A percentile compares a stretch with the other conserved stretches of the same genome.
Evolutionary conservation across 2,888 invertebrate genomes (phyloP).

Genomic region (Temnothorax ravouxi): DNA sequence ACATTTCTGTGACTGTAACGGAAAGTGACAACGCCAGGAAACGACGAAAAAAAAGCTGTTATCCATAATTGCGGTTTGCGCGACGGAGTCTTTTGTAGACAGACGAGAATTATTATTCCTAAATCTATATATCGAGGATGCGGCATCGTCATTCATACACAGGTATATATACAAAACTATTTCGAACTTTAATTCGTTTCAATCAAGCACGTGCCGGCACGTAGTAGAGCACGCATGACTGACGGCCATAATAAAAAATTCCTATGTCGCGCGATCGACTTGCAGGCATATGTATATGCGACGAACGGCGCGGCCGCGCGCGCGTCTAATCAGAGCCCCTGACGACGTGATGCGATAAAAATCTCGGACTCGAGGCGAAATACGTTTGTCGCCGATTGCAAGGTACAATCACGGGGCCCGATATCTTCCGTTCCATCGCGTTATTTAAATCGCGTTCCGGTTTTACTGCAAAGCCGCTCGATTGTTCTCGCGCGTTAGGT

Average conservation of each 20-base stretch:
- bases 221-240: conserved; percentile 67
- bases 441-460: conserved; percentile 50
- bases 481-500: conserved; percentile 13
- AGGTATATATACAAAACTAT: neutral
- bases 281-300: conserved; percentile 25
- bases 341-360: conserved; percentile 70
- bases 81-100: neutral
- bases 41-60: neutral
- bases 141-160: neutral
- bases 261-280: conserved; percentile 39
- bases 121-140: neutral
- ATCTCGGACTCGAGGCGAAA: conserved; percentile 61
- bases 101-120: conserved; percentile 13
- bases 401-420: conserved; percentile 54
- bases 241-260: conserved; percentile 64
- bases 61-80: neutral
- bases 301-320: conserved; percentile 53
- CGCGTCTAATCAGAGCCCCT: conserved; percentile 67
- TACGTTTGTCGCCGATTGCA: conserved; percentile 60
- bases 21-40: neutral
- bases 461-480: conserved; percentile 25
- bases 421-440: conserved; percentile 59
- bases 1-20: neutral
- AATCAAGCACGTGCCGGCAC: conserved; percentile 7
- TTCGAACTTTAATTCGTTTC: conserved; percentile 21